These are phyloP conservation scores for Colinus virginianus DNA, from an alignment of 2,113 vertebrate genomes.

Conservation along the genomic window DNA sequence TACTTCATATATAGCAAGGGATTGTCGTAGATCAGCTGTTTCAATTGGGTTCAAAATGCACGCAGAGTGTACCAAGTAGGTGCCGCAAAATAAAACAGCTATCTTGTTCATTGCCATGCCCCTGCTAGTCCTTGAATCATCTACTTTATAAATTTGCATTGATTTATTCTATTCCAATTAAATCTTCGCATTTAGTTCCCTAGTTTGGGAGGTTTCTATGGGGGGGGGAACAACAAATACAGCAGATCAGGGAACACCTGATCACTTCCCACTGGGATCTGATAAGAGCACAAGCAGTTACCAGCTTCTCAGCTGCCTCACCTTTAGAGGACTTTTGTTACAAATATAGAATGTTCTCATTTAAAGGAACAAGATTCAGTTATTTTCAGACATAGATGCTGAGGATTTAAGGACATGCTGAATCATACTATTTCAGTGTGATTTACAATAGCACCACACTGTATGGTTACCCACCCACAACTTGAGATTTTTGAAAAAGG, in stretches of 20 bases:
- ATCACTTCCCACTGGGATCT: neutral
- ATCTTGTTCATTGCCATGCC: neutral
- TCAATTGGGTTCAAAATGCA: neutral
- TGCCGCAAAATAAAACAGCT: neutral
- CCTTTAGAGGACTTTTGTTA: neutral
- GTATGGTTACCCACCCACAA: neutral
- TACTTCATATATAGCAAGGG: neutral
- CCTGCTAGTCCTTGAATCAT: neutral
- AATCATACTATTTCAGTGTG: neutral
- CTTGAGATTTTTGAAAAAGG: neutral
- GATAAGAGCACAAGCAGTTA: fast-evolving
- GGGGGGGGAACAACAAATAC: neutral
- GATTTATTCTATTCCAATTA: neutral
- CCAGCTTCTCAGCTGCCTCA: neutral
- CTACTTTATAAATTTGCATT: neutral
- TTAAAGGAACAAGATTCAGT: neutral
- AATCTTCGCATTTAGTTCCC: neutral
- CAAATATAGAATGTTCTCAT: neutral
- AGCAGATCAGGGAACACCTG: neutral
- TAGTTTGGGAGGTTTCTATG: neutral
- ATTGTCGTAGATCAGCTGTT: neutral
- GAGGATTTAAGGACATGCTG: neutral
- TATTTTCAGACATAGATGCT: neutral
- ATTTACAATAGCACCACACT: neutral
- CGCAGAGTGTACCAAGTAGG: neutral